Base-by-base conservation (phyloP, 2,113 vertebrate genomes). In the Melozone crissalis region DNA sequence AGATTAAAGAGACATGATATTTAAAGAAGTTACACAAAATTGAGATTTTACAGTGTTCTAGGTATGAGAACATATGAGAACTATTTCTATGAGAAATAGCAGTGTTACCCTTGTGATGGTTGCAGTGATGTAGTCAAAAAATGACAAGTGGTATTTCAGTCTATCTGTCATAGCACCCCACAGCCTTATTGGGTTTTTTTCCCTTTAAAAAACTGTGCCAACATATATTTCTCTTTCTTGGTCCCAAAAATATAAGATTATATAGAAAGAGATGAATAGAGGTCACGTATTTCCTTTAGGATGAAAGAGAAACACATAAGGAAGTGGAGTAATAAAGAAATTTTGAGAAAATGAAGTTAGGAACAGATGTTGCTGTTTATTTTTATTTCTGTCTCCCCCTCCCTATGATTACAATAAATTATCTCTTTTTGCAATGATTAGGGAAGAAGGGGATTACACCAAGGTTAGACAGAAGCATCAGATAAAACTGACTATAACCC, bases 281-380 rank as follows among this genome's bases (percentile, higher is more conserved):
- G 4, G 6, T 73, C 44, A 75, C 21, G 3, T 62, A 61, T 65
- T 85, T 69, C 54, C 68, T 77, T 81, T 47, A 87, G 43, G 46
- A 37, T 90, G 43, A 87, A 95, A 75, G 8, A 79, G 28, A 84
- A 94, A 54, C 10, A 35, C 18, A 68, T 3, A 74, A 30, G 8
- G 35, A 82, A 90, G 35, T 58, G n/a, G n/a, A 72, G 22, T 61
- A 79, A 59, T 58, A 86, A 35, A 69, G 71, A 83, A 90, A 80
- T 74, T 49, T n/a, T 67, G 67, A 83, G 62, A 77, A 61, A 77
- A 55, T 19, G 12, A 84, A 80, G 43, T 88, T 77, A 65, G 54
- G 55, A 95, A 93, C 67, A 90, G 84, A 91, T 83, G 69, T 87
- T 17, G 4, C 27, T 84, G 68, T 84, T 95, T 94, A 79, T 94